Percentiles rank a stretch among this genome's conserved stretches.
phyloP scores from a whole-genome alignment of 1,140 invertebrate species.

The Aphaenogaster floridana region DNA sequence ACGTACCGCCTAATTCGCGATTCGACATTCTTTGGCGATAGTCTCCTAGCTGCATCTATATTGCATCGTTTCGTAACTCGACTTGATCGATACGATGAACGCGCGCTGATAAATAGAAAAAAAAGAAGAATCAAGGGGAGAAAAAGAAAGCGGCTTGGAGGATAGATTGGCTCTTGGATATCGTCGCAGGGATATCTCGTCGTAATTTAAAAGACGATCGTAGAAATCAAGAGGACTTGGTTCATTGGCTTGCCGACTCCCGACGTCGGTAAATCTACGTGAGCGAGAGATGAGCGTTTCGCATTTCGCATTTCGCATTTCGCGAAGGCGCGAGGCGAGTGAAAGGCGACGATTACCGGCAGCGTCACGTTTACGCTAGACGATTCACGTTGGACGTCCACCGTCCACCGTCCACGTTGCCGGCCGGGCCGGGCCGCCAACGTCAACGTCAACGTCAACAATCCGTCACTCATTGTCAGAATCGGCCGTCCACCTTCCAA shows the following conservation, averaged over 20 bases:
- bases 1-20: too few relatives aligned
- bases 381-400: neutral
- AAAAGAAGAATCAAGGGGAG: neutral
- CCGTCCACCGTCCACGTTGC: too few relatives aligned
- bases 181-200: too few relatives aligned
- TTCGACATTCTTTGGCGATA: too few relatives aligned
- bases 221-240: slow-evolving; percentile 42
- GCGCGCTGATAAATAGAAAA: too few relatives aligned
- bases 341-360: slow-evolving; percentile 28
- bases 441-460: too few relatives aligned
- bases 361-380: slow-evolving; percentile 3
- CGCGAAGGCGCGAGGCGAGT: slow-evolving; percentile 26
- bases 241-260: neutral
- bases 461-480: too few relatives aligned
- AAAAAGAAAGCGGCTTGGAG: neutral
- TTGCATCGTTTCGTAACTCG: too few relatives aligned
- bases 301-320: neutral
- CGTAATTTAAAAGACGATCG: neutral
- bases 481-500: neutral
- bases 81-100: too few relatives aligned
- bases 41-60: too few relatives aligned
- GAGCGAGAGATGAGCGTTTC: neutral
- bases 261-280: slow-evolving; percentile 6
- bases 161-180: too few relatives aligned
- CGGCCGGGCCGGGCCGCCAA: too few relatives aligned